These are phyloP conservation scores for Chloropsis cyanopogon DNA, from an alignment of 2,113 vertebrate genomes.

Conservation along the genomic window DNA sequence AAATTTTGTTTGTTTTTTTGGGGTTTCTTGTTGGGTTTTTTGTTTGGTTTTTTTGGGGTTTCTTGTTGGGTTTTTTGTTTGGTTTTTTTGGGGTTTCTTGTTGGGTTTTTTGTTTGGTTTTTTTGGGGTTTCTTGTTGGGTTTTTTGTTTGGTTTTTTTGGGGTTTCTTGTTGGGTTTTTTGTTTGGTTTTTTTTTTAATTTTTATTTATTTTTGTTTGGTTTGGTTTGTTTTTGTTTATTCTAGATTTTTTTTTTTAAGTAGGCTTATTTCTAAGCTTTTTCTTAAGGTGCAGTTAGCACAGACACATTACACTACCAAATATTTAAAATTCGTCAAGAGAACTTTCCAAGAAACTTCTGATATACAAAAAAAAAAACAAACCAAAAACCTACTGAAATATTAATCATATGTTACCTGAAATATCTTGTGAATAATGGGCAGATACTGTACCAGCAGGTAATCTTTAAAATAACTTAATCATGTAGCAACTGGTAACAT, in stretches of 20 bases:
- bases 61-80: too few relatives aligned
- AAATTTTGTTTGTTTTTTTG: too few relatives aligned
- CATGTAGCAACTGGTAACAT: not conserved
- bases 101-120: too few relatives aligned
- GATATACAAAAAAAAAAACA: not conserved
- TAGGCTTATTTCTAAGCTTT: not conserved
- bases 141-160: too few relatives aligned
- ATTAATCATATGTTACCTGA: not conserved
- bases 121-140: too few relatives aligned
- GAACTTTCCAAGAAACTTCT: not conserved
- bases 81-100: too few relatives aligned
- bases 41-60: too few relatives aligned
- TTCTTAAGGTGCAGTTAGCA: not conserved
- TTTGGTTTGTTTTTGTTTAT: not conserved
- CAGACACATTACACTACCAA: not conserved
- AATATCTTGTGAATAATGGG: not conserved
- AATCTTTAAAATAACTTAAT: not conserved
- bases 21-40: too few relatives aligned
- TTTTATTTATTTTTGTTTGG: too few relatives aligned
- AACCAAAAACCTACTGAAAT: not conserved
- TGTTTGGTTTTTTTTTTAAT: not conserved
- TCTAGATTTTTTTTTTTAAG: not conserved
- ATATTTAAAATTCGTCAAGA: not conserved
- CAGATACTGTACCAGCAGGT: not conserved
- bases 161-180: too few relatives aligned